Evolutionary conservation across 2,113 vertebrate genomes (phyloP).

Genomic region (Colistium nudipinnis): DNA sequence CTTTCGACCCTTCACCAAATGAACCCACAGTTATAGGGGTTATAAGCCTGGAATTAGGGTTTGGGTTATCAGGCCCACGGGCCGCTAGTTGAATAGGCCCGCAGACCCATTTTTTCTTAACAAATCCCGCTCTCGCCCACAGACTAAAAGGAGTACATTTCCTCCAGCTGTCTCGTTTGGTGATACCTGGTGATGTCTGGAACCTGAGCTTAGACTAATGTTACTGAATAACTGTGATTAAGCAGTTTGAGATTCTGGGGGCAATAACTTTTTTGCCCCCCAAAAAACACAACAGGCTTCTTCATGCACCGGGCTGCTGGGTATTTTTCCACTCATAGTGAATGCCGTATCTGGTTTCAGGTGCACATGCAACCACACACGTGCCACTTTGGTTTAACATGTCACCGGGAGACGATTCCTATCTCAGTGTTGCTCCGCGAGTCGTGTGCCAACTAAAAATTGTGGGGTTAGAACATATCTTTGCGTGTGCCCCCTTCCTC

Average conservation of each 20-base stretch:
- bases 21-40: too few species aligned
- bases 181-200: constrained; percentile 13
- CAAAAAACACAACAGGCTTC: constrained; percentile 9
- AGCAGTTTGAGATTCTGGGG: constrained; percentile 19
- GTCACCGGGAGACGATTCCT: constrained; percentile 1
- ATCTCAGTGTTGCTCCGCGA: constrained; percentile 11
- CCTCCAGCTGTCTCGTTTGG: constrained; percentile 5
- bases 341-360: constrained; percentile 42
- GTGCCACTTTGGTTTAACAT: constrained; percentile 5
- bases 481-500: constrained; percentile 23
- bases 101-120: too few species aligned
- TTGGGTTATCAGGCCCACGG: too few species aligned
- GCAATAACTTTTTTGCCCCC: background rate
- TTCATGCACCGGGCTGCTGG: constrained; percentile 15
- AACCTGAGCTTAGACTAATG: constrained; percentile 3
- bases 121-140: too few species aligned
- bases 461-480: constrained; percentile 21
- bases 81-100: too few species aligned
- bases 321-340: constrained; percentile 49
- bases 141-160: constrained; percentile 4
- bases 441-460: constrained; percentile 28
- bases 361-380: constrained; percentile 41
- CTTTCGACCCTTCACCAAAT: too few species aligned
- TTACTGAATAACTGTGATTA: constrained; percentile 14
- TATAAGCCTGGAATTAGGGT: too few species aligned